A percentile compares a stretch with the other conserved stretches of the same genome.
phyloP scores from a whole-genome alignment of 2,797 vertebrate species.

The Austrolebias charrua region DNA sequence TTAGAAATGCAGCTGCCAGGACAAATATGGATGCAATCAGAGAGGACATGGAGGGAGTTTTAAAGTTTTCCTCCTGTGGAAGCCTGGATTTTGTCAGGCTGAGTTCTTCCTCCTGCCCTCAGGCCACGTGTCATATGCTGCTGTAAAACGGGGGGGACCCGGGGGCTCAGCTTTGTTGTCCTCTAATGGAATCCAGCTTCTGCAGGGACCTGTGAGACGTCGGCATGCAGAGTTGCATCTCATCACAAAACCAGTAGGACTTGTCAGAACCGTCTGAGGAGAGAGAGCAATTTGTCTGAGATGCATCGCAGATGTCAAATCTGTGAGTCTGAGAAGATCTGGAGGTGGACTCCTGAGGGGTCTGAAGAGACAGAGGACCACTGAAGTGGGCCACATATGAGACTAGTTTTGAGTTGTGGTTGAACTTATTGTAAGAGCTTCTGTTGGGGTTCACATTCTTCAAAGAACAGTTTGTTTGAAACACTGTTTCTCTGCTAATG shows the following conservation, averaged over 20 bases:
- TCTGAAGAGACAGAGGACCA: not conserved
- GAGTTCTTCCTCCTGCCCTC: constrained; percentile 55
- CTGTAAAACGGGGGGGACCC: constrained; percentile 46
- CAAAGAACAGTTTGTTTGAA: too few relatives aligned
- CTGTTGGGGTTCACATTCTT: not conserved
- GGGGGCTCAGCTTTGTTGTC: constrained; percentile 45
- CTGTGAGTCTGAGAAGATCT: constrained; percentile 1
- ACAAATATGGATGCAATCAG: too few relatives aligned
- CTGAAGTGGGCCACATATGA: not conserved
- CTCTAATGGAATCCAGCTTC: constrained; percentile 61
- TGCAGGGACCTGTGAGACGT: constrained; percentile 16
- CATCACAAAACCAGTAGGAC: constrained; percentile 10
- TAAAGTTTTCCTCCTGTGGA: constrained; percentile 33
- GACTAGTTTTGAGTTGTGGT: not conserved
- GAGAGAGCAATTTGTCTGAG: constrained; percentile 8
- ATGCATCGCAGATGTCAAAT: constrained; percentile 16
- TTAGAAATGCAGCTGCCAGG: too few relatives aligned
- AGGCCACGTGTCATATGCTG: constrained; percentile 65
- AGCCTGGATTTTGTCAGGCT: constrained; percentile 59
- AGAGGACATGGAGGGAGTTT: not conserved
- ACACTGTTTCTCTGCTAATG: too few relatives aligned
- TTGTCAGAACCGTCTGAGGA: constrained; percentile 21
- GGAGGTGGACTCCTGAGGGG: constrained; percentile 1
- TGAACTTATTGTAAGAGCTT: not conserved
- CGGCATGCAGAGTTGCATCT: constrained; percentile 1